Evolutionary conservation across 2,113 vertebrate species (phyloP), one percentile per base, ranked within the genome.

Genomic region (Sapayoa aenigma): DNA sequence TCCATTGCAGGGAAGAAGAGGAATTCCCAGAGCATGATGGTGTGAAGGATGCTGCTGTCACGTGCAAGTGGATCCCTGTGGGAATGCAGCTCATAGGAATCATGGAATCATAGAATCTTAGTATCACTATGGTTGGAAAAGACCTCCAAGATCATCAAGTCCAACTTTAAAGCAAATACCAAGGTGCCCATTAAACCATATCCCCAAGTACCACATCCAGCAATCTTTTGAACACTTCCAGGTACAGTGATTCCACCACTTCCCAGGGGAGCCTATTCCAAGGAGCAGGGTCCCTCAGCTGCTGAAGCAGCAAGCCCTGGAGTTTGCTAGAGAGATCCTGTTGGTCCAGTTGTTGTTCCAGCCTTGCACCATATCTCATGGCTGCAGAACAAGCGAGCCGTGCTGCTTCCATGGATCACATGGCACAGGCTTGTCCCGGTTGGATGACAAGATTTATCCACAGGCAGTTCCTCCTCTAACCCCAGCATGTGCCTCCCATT

Each of bases 291-390:
- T 22, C 3, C 24, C 22, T 82, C 33, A 22, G 69, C 65, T 60
- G 27, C 15, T 28, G 73, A 41, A 56, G 37, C 7, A 31, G 42
- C 50, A 53, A 56, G 59, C 35, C 49, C 16, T 37, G 42, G 52
- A 75, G 18, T 67, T 78, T 87, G 35, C 56, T 28, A 2, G 50
- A 30, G 18, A 35, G 39, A 22, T 31, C 35, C n/a, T 14, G 23
- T 33, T 30, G 6, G 13, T 16, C 49, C 55, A 23, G 71, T 18
- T 18, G 5, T 11, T 33, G 22, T 22, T 55, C 65, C 82, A 14
- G 66, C 10, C 52, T 60, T 5, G 16, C 50, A 17, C 21, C 1
- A 25, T 0, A 3, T 46, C 72, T 12, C 0, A 8, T 2, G n/a
- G 69, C 6, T 25, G 25, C 39, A 1, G 5, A 58, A 18, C 3